phyloP scores from a whole-genome alignment of 2,888 invertebrate species.

The Macroteleia sp. region DNA sequence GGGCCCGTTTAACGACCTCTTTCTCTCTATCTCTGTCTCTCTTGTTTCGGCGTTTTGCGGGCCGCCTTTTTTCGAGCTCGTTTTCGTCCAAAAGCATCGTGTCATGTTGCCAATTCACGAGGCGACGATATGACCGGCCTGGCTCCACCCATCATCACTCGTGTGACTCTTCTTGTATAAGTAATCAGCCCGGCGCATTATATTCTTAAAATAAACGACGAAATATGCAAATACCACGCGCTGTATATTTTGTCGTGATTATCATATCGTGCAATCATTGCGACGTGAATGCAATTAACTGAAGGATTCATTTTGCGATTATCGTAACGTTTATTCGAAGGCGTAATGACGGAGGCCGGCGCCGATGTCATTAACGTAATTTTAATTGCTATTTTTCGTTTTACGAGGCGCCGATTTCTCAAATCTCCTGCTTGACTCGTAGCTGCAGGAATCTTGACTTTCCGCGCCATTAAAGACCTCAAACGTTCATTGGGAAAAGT shows the following conservation, averaged over 20 bases:
- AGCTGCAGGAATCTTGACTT: no score
- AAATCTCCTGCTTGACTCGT: no score
- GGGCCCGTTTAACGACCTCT: no score
- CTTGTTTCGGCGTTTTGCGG: no score
- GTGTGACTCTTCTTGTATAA: slow-evolving; percentile 40
- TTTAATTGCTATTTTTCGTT: slow-evolving; percentile 34
- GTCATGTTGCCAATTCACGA: slow-evolving; percentile 54
- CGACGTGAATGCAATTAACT: slow-evolving; percentile 36
- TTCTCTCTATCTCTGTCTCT: no score
- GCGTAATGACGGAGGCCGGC: slow-evolving; percentile 11
- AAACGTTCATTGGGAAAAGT: no score
- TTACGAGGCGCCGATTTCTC: slow-evolving; percentile 22
- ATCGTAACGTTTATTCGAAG: slow-evolving; percentile 28
- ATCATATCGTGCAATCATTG: slow-evolving; percentile 45
- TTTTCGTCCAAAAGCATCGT: slow-evolving; percentile 43
- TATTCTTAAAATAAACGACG: slow-evolving; percentile 48
- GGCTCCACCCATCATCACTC: slow-evolving; percentile 42
- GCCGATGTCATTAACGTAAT: slow-evolving; percentile 34
- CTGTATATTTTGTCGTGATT: slow-evolving; percentile 34
- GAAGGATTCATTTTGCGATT: slow-evolving; percentile 23
- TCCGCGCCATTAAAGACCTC: no score
- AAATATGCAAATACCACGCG: slow-evolving; percentile 39
- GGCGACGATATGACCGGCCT: slow-evolving; percentile 43
- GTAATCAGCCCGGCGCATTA: slow-evolving; percentile 42
- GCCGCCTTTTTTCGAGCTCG: no score